phyloP scores from a whole-genome alignment of 2,888 invertebrate genomes.

The Parapristionchus giblindavisi region DNA sequence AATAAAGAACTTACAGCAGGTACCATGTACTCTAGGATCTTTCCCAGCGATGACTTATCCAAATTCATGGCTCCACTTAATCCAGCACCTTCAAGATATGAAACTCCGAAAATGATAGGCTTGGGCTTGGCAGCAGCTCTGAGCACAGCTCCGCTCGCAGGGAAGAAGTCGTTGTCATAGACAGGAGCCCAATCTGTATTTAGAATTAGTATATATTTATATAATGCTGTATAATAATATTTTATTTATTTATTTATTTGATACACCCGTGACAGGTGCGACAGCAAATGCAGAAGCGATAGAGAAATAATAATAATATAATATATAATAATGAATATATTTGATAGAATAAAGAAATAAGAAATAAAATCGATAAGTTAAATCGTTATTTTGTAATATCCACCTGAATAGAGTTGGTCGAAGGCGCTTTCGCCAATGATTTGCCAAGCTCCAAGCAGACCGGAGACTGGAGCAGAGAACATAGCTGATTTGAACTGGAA shows the following conservation, averaged over 20 bases:
- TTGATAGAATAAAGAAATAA: too few species aligned
- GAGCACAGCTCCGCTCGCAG: neutral
- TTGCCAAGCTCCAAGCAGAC: neutral
- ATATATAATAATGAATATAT: too few species aligned
- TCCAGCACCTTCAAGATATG: conserved; percentile 12
- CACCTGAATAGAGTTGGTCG: neutral
- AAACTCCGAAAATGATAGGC: conserved; percentile 6
- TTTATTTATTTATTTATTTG: too few species aligned
- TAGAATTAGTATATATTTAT: too few species aligned
- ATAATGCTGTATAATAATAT: too few species aligned
- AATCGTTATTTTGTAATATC: too few species aligned
- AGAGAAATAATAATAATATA: too few species aligned
- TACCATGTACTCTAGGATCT: conserved; percentile 13
- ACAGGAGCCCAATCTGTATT: conserved; percentile 16
- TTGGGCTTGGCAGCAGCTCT: neutral
- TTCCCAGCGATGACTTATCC: neutral
- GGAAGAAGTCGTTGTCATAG: conserved; percentile 12
- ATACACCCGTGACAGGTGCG: too few species aligned
- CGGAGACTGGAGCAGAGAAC: neutral
- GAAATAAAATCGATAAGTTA: too few species aligned
- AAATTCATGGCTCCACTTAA: neutral
- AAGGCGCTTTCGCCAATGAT: neutral
- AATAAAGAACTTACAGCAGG: neutral
- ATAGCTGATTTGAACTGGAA: conserved; percentile 1
- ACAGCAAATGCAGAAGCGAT: too few species aligned